Evolutionary conservation across 2,113 vertebrate genomes (phyloP).

Genomic region (Otis tarda): DNA sequence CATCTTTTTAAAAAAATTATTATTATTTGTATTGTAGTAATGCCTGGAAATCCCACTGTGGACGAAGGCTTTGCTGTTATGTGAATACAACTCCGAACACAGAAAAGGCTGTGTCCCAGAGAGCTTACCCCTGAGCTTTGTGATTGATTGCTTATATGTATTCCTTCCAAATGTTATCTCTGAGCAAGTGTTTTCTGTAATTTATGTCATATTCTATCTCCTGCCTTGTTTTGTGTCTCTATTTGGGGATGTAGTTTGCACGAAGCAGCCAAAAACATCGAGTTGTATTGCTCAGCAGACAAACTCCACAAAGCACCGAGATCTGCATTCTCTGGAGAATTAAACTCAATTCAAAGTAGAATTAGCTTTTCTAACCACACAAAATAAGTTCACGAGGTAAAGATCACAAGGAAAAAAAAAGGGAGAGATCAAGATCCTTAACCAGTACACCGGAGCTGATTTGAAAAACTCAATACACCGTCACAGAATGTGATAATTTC

Average conservation of each 20-base stretch:
- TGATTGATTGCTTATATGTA: slow-evolving; percentile 20
- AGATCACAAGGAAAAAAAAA: neutral
- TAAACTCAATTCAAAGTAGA: neutral
- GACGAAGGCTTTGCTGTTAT: neutral
- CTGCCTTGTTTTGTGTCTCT: slow-evolving; percentile 7
- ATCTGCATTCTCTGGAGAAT: neutral
- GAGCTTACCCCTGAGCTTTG: slow-evolving; percentile 17
- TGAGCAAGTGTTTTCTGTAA: neutral
- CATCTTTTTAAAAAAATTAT: slow-evolving; percentile 31
- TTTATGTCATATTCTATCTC: slow-evolving; percentile 43
- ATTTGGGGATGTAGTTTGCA: slow-evolving; percentile 5
- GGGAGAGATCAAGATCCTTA: neutral
- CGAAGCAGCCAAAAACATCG: neutral
- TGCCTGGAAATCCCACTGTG: slow-evolving; percentile 7
- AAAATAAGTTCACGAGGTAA: neutral
- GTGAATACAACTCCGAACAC: neutral
- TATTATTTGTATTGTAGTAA: slow-evolving; percentile 45
- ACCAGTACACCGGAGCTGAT: neutral
- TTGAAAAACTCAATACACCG: slow-evolving; percentile 3
- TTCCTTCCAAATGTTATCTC: slow-evolving; percentile 32
- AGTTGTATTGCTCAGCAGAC: neutral
- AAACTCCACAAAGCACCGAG: neutral
- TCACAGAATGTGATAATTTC: neutral
- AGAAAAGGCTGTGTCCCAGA: neutral
- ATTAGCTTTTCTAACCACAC: neutral